These are phyloP conservation scores for Drosophila hamatofila DNA, from an alignment of 2,888 invertebrate species.

Conservation along the genomic window DNA sequence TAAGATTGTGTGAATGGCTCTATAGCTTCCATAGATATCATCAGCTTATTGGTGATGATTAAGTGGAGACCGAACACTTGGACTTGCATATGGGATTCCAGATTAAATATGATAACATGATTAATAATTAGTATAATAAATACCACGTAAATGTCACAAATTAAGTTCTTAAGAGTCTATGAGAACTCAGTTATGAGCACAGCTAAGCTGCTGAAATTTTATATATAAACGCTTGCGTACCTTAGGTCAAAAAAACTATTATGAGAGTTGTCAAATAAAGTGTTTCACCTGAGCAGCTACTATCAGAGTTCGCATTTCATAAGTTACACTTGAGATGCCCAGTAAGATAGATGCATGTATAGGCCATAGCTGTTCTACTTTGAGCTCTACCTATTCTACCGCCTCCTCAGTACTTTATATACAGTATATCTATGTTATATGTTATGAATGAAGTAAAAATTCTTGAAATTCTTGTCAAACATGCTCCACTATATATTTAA, in stretches of 20 bases:
- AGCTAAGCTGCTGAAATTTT: background rate
- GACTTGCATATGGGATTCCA: background rate
- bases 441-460: background rate
- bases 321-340: background rate
- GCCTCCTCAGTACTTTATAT: background rate
- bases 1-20: slow-evolving; percentile 1
- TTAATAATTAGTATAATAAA: background rate
- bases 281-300: too few species aligned
- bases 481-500: background rate
- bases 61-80: background rate
- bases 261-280: too few species aligned
- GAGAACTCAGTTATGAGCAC: background rate
- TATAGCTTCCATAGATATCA: slow-evolving; percentile 1
- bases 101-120: background rate
- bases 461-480: background rate
- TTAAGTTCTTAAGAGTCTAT: background rate
- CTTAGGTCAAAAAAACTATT: background rate
- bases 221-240: background rate
- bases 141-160: background rate
- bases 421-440: background rate
- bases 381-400: too few species aligned
- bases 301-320: background rate
- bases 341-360: background rate
- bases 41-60: background rate
- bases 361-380: too few species aligned